Evolutionary conservation across 1,140 invertebrate genomes (phyloP).

Genomic region (Zaprionus taronus): DNA sequence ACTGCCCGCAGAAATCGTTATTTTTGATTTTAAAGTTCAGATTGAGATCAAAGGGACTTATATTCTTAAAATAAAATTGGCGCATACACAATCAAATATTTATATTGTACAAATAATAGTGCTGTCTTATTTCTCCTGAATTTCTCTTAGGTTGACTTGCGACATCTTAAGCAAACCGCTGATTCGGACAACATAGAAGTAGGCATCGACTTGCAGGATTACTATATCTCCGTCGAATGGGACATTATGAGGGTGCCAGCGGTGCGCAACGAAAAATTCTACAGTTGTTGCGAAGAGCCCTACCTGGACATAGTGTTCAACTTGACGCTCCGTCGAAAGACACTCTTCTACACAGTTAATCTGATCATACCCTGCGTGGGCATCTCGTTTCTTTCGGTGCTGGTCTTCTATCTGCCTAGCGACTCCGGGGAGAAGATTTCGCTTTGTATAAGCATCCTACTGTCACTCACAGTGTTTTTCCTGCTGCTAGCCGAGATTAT

Average conservation of each 20-base stretch:
- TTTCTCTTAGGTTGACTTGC: constrained; percentile 90
- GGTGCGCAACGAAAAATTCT: constrained; percentile 94
- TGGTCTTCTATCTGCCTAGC: constrained; percentile 99
- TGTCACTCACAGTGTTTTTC: constrained; percentile 99
- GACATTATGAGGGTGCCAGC: constrained; percentile 96
- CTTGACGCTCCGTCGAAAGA: constrained; percentile 97
- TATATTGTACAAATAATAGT: neutral
- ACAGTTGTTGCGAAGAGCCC: constrained; percentile 95
- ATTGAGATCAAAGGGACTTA: too few species aligned
- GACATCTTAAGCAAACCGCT: constrained; percentile 92
- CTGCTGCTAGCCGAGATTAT: constrained; percentile 98
- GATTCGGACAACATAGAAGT: constrained; percentile 93
- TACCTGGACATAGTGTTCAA: constrained; percentile 99
- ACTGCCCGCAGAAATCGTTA: too few species aligned
- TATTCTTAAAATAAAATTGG: too few species aligned
- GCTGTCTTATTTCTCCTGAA: neutral
- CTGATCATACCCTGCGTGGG: constrained; percentile 98
- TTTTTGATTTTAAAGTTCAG: too few species aligned
- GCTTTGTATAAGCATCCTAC: constrained; percentile 98
- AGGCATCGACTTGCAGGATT: constrained; percentile 96
- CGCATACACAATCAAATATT: neutral
- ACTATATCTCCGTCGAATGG: constrained; percentile 99
- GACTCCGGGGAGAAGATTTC: constrained; percentile 99
- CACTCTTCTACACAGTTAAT: constrained; percentile 98
- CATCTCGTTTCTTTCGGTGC: constrained; percentile 97